Evolutionary conservation across 2,888 invertebrate species (phyloP).

Genomic region (Drosophila demipolita): DNA sequence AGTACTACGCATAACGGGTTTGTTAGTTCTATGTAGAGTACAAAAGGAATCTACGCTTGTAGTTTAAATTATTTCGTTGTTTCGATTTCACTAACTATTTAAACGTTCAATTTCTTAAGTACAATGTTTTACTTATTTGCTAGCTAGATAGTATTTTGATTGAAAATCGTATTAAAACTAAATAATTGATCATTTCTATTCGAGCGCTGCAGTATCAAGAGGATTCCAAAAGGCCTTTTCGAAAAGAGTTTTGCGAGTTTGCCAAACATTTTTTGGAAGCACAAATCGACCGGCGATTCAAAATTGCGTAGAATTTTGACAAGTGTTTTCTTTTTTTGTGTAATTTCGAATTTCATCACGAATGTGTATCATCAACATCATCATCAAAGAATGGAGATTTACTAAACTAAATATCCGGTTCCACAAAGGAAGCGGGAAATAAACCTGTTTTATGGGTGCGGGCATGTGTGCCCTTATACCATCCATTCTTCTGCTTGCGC

Average conservation of each 20-base stretch:
- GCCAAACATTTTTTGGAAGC: conserved; percentile 57
- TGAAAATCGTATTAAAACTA: conserved; percentile 65
- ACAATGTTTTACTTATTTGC: conserved; percentile 43
- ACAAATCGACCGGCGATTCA: conserved; percentile 70
- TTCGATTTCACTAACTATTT: conserved; percentile 46
- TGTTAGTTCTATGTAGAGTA: conserved; percentile 36
- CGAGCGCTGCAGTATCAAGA: conserved; percentile 37
- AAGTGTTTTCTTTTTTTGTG: conserved; percentile 12
- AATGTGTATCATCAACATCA: neutral
- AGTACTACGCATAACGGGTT: conserved; percentile 37
- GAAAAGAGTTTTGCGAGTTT: conserved; percentile 51
- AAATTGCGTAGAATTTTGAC: conserved; percentile 45
- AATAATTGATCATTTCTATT: conserved; percentile 45
- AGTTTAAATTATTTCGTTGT: conserved; percentile 34
- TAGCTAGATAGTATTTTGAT: conserved; percentile 57
- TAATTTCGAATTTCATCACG: conserved; percentile 42
- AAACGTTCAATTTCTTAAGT: conserved; percentile 36
- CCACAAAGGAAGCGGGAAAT: conserved; percentile 97
- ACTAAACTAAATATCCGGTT: conserved; percentile 86
- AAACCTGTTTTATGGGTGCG: conserved; percentile 96
- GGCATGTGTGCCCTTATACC: conserved; percentile 97
- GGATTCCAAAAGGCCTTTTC: conserved; percentile 46
- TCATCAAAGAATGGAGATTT: conserved; percentile 14
- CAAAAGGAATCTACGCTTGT: conserved; percentile 33
- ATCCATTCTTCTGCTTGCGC: conserved; percentile 96